Conservation (phyloP, 2,797 vertebrate species). For the Leuciscus waleckii region DNA sequence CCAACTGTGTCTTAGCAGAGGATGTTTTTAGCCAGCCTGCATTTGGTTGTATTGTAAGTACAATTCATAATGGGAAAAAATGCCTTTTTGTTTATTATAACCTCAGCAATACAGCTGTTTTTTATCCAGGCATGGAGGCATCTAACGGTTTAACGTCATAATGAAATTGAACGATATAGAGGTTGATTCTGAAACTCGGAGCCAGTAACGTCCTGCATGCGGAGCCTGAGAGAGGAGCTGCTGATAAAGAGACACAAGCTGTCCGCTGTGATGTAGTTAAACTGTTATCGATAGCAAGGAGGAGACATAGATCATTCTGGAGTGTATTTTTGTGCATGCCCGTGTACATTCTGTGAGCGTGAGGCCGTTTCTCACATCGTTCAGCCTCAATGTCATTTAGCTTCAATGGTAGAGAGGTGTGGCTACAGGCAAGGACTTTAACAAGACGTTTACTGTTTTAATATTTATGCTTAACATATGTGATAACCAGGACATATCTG, state of each 20-base stretch:
- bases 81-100: not conserved
- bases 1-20: not conserved
- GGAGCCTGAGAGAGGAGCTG: conserved; percentile 16
- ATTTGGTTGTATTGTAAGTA: not conserved
- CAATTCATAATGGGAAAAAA: not conserved
- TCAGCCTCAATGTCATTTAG: conserved; percentile 58
- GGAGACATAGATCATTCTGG: conserved; percentile 61
- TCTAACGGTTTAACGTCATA: not conserved
- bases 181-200: conserved; percentile 20
- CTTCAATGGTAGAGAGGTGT: conserved; percentile 37
- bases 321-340: conserved; percentile 51
- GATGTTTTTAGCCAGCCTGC: not conserved
- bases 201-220: not conserved
- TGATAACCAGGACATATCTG: not conserved
- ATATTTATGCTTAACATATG: not conserved
- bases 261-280: conserved; percentile 61
- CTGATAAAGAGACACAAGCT: conserved; percentile 53
- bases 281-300: conserved; percentile 62
- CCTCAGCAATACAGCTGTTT: not conserved
- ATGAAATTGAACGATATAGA: conserved; percentile 7
- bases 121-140: not conserved
- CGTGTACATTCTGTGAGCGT: conserved; percentile 37
- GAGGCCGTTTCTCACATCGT: conserved; percentile 35
- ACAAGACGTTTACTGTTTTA: not conserved
- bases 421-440: not conserved